Evolutionary conservation across 2,888 invertebrate species (phyloP), one percentile per base, ranked within the genome.

Genomic region (Melangyna quadrimaculata): DNA sequence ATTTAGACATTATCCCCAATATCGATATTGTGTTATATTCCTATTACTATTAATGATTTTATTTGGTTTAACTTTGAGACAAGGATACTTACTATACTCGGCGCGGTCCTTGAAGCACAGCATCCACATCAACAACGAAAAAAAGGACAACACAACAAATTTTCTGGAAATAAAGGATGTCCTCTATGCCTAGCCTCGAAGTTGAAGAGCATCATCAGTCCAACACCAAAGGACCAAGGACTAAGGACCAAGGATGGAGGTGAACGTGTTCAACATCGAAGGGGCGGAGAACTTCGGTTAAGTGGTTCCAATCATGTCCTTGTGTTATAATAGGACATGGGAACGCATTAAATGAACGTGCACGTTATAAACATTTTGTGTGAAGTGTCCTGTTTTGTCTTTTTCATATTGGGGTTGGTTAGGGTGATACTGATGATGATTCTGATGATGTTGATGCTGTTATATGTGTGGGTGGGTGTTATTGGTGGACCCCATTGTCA

Each of bases 301-400:
- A 86, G 86, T 86, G 86, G 86, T 86, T 86, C 81, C 86, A 86
- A 86, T 86, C 86, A 86, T 86, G 86, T 81, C 86, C 86, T 86
- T 81, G 77, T 86, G 81, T 63, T 81, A 86, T 86, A 86, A 86
- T 78, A 81, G 86, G 73, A 81, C 86, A 86, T 86, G 86, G 80
- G 86, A 73, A 86, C 86, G 81, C 86, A 86, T 86, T 86, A 81
- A 86, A 86, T 81, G 77, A 73, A 81, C 70, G 77, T 86, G 77
- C 73, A 73, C 77, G 51, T 19, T 55, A 24, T 83, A 67, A 72
- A 53, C 73, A 75, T 79, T 82, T 78, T 83, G 71, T 75, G 80
- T 80, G 67, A 86, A 86, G 81, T 86, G 86, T 81, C 81, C 81
- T 81, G 75, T 77, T 86, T 86, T 86, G 86, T 86, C 81, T 86